Evolutionary conservation across 2,888 invertebrate genomes (phyloP).

Genomic region (Nesidiocoris tenuis): DNA sequence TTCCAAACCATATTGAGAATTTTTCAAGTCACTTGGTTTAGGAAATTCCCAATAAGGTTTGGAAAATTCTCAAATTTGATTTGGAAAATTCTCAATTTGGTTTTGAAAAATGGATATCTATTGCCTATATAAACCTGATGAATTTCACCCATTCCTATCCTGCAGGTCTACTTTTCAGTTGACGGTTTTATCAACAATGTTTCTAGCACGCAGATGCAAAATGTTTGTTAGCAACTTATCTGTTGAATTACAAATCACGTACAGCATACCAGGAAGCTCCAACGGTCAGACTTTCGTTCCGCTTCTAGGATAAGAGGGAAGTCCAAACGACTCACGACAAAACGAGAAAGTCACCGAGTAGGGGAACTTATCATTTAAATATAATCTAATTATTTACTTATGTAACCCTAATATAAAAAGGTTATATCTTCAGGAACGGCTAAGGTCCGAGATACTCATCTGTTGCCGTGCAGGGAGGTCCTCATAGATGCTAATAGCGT

Average conservation of each 20-base stretch:
- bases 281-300: not conserved
- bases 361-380: conserved; percentile 31
- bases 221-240: not conserved
- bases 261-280: not conserved
- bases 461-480: not conserved
- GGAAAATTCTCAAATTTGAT: too few species aligned
- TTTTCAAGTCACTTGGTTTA: too few species aligned
- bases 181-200: not conserved
- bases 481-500: not conserved
- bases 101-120: too few species aligned
- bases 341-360: conserved; percentile 29
- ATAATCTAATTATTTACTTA: conserved; percentile 34
- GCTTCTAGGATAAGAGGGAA: too few species aligned
- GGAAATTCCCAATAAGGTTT: too few species aligned
- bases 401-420: not conserved
- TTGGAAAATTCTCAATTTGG: too few species aligned
- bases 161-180: too few species aligned
- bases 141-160: too few species aligned
- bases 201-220: not conserved
- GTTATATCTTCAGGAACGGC: not conserved
- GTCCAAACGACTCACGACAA: conserved; percentile 15
- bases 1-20: too few species aligned
- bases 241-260: not conserved
- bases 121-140: too few species aligned
- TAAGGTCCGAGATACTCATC: not conserved